Percentiles rank a stretch among this genome's conserved stretches.
These are phyloP conservation scores for Allygus modestus DNA, from an alignment of 2,888 invertebrate species.

Conservation along the genomic window DNA sequence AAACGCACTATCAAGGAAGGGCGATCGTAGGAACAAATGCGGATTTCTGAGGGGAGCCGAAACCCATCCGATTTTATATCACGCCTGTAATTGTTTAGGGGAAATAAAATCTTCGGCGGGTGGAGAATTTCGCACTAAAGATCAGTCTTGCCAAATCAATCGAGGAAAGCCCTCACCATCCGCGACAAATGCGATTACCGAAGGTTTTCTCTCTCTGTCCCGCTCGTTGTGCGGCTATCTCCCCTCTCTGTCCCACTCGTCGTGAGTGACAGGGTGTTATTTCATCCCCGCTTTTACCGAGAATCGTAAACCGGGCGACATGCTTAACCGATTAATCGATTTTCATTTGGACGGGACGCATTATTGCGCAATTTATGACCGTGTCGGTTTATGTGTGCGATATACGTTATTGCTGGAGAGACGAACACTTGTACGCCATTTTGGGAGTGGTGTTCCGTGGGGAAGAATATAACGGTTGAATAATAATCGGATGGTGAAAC, in stretches of 20 bases:
- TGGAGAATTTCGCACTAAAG: slow-evolving; percentile 43
- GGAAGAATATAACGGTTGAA: neutral
- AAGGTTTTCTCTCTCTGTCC: neutral
- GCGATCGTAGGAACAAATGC: neutral
- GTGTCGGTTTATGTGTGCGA: slow-evolving; percentile 5
- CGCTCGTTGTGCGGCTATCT: slow-evolving; percentile 2
- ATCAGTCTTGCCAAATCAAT: slow-evolving; percentile 45
- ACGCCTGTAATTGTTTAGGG: slow-evolving; percentile 39
- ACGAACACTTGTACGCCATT: neutral
- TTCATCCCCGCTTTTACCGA: slow-evolving; percentile 59
- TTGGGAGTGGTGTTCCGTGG: neutral
- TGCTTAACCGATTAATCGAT: slow-evolving; percentile 61
- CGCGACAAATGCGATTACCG: slow-evolving; percentile 11
- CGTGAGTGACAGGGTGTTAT: slow-evolving; percentile 57
- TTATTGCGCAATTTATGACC: slow-evolving; percentile 12
- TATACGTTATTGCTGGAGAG: neutral
- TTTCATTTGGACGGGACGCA: slow-evolving; percentile 55
- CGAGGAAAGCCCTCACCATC: neutral
- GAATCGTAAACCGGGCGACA: slow-evolving; percentile 54
- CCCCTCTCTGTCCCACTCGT: slow-evolving; percentile 25
- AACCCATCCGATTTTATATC: slow-evolving; percentile 39
- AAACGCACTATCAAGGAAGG: neutral
- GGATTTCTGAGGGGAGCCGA: slow-evolving; percentile 18
- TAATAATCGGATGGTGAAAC: too few relatives aligned
- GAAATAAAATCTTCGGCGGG: slow-evolving; percentile 50